These are phyloP conservation scores for Notodonta ziczac DNA, from an alignment of 2,888 invertebrate species.

Conservation along the genomic window DNA sequence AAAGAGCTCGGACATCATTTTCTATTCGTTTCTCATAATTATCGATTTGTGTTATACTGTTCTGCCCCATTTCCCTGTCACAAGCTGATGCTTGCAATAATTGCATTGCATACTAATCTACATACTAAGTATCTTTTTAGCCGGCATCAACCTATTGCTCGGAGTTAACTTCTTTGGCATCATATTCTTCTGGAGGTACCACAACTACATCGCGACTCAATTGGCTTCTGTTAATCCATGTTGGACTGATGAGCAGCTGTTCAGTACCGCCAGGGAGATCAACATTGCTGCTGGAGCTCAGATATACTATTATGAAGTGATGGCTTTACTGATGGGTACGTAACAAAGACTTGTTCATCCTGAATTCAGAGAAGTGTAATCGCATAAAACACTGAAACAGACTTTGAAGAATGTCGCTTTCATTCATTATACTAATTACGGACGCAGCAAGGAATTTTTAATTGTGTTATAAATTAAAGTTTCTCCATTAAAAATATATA, in stretches of 20 bases:
- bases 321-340: constrained; percentile 49
- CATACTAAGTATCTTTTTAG: constrained; percentile 20
- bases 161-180: constrained; percentile 19
- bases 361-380: too few species aligned
- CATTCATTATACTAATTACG: too few species aligned
- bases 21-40: too few species aligned
- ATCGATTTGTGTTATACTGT: too few species aligned
- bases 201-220: constrained; percentile 48
- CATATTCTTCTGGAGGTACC: constrained; percentile 53
- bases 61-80: background rate
- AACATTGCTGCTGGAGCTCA: constrained; percentile 48
- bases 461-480: too few species aligned
- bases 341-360: too few species aligned
- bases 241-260: constrained; percentile 55
- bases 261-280: constrained; percentile 51
- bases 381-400: too few species aligned
- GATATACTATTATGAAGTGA: constrained; percentile 49
- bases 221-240: constrained; percentile 48
- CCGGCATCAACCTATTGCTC: constrained; percentile 18
- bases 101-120: background rate
- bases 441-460: too few species aligned
- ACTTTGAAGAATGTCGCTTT: too few species aligned
- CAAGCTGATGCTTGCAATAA: background rate
- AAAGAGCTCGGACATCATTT: too few species aligned
- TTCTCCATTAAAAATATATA: too few species aligned